A percentile compares a stretch with the other conserved stretches of the same genome.
Evolutionary conservation across 2,113 vertebrate genomes (phyloP).

Genomic region (Catharus bicknelli): DNA sequence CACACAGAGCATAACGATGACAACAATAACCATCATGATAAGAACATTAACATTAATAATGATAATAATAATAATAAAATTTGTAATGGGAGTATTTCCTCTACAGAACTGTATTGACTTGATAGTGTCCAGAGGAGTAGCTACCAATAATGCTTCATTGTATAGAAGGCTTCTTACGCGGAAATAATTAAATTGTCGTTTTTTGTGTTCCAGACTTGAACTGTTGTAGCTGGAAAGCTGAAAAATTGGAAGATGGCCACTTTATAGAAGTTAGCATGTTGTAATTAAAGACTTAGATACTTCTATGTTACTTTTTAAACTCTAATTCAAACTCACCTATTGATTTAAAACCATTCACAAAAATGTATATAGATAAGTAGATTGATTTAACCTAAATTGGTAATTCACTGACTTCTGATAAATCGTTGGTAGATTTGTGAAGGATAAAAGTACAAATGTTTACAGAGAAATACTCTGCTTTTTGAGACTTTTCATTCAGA

Average conservation of each 20-base stretch:
- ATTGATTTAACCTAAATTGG: neutral
- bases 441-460: neutral
- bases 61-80: neutral
- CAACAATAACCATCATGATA: neutral
- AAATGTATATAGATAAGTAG: fast-evolving
- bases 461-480: neutral
- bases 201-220: neutral
- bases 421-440: neutral
- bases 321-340: neutral
- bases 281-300: neutral
- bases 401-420: neutral
- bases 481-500: neutral
- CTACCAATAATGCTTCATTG: neutral
- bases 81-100: neutral
- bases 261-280: neutral
- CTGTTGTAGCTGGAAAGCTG: neutral
- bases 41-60: neutral
- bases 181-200: neutral
- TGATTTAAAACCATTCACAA: neutral
- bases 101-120: neutral
- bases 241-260: neutral
- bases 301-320: neutral
- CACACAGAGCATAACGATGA: neutral
- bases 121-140: neutral
- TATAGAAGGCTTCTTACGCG: neutral